These are phyloP conservation scores for Piprites chloris DNA, from an alignment of 2,113 vertebrate species.

Conservation along the genomic window DNA sequence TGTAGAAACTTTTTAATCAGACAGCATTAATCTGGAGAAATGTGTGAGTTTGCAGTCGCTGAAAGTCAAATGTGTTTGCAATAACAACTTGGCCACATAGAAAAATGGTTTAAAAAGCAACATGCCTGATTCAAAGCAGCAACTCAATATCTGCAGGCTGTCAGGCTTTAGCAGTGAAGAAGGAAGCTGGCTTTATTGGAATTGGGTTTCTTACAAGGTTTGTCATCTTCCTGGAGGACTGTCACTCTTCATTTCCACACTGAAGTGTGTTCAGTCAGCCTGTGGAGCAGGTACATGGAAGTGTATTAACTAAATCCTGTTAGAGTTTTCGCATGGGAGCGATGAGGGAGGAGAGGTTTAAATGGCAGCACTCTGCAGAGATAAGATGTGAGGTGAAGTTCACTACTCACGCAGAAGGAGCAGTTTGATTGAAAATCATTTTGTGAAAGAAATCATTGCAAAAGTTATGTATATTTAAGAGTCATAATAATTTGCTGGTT, in stretches of 20 bases:
- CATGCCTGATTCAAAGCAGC: neutral
- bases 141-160: neutral
- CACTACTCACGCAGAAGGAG: neutral
- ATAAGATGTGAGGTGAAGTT: neutral
- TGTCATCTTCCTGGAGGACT: conserved; percentile 51
- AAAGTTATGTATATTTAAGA: neutral
- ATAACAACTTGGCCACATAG: neutral
- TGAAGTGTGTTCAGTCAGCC: conserved; percentile 14
- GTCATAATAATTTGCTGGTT: neutral
- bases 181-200: neutral
- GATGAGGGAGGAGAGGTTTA: neutral
- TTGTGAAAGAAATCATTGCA: neutral
- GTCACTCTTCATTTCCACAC: conserved; percentile 45
- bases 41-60: neutral
- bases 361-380: neutral
- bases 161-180: neutral
- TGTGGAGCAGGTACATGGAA: neutral
- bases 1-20: neutral
- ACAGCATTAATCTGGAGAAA: neutral
- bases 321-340: neutral
- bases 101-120: neutral
- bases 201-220: conserved; percentile 7
- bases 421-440: neutral
- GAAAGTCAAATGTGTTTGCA: neutral
- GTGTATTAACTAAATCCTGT: neutral